Conservation (phyloP, 2,113 vertebrate species). For the Erpornis zantholeuca region DNA sequence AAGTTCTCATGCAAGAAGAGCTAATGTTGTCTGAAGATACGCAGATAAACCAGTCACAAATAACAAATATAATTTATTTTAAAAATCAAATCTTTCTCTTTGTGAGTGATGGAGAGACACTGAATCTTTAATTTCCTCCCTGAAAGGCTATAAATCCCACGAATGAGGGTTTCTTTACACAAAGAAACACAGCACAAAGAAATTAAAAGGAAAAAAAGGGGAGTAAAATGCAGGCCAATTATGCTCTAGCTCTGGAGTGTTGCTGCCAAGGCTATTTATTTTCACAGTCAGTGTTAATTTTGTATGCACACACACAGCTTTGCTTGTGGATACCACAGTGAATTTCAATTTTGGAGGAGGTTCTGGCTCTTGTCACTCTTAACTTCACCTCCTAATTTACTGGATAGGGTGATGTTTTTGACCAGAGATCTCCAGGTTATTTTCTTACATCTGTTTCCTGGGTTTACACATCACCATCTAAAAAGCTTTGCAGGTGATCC, state of each 20-base stretch:
- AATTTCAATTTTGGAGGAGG: conserved; percentile 48
- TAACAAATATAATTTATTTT: conserved; percentile 4
- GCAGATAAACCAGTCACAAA: background rate
- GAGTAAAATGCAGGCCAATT: conserved; percentile 52
- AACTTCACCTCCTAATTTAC: background rate
- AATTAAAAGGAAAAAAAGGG: conserved; percentile 33
- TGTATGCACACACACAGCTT: conserved; percentile 42
- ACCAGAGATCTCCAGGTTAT: background rate
- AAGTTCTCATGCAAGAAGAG: conserved; percentile 15
- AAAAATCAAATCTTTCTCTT: conserved; percentile 19
- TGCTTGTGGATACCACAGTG: conserved; percentile 43
- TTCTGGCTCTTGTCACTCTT: background rate
- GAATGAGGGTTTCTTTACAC: conserved; percentile 40
- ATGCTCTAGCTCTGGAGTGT: conserved; percentile 50
- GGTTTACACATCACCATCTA: background rate
- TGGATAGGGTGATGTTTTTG: background rate
- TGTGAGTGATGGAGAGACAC: conserved; percentile 1
- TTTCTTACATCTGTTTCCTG: background rate
- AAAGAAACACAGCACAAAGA: conserved; percentile 64
- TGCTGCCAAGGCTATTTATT: conserved; percentile 64
- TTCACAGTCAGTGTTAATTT: conserved; percentile 43
- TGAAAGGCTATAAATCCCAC: conserved; percentile 39
- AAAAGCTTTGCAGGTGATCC: background rate
- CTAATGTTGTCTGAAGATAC: background rate
- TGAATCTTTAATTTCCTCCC: conserved; percentile 38